Percentiles rank a stretch among this genome's conserved stretches.
phyloP scores from a whole-genome alignment of 1,140 invertebrate species.

The Elymnias hypermnestra region DNA sequence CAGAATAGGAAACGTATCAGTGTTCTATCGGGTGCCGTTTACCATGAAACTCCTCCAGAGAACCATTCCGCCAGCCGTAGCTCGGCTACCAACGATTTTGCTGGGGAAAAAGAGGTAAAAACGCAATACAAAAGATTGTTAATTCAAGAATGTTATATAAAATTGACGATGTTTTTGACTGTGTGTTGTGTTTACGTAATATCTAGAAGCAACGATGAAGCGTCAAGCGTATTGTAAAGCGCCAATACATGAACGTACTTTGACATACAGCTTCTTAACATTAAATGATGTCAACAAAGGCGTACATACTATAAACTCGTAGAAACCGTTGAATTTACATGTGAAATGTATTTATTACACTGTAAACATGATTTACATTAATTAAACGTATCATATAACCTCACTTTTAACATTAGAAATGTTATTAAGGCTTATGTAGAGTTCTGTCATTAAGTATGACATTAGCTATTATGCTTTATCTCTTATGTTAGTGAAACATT shows the following conservation, averaged over 20 bases:
- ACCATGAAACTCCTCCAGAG: constrained; percentile 66
- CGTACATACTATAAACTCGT: not conserved
- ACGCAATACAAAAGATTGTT: constrained; percentile 32
- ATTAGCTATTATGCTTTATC: not conserved
- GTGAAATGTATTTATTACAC: not conserved
- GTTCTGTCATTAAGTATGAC: not conserved
- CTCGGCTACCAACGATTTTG: constrained; percentile 59
- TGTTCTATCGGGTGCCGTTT: constrained; percentile 78
- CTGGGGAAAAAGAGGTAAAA: constrained; percentile 70
- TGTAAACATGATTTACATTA: not conserved
- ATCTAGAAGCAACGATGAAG: constrained; percentile 42
- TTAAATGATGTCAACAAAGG: constrained; percentile 48
- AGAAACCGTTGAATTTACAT: constrained; percentile 3
- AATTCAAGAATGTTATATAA: constrained; percentile 26
- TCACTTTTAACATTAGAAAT: not conserved
- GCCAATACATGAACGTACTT: constrained; percentile 32
- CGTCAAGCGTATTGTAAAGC: constrained; percentile 33
- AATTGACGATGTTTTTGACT: constrained; percentile 34
- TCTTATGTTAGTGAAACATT: not conserved
- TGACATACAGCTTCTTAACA: constrained; percentile 45
- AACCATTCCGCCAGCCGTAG: constrained; percentile 62
- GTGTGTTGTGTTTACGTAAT: constrained; percentile 71
- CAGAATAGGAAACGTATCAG: constrained; percentile 88
- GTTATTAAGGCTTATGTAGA: no score
- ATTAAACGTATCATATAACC: constrained; percentile 7